A percentile compares a stretch with the other conserved stretches of the same genome.
Evolutionary conservation across 2,113 vertebrate genomes (phyloP).

Genomic region (Lophochroa leadbeateri): DNA sequence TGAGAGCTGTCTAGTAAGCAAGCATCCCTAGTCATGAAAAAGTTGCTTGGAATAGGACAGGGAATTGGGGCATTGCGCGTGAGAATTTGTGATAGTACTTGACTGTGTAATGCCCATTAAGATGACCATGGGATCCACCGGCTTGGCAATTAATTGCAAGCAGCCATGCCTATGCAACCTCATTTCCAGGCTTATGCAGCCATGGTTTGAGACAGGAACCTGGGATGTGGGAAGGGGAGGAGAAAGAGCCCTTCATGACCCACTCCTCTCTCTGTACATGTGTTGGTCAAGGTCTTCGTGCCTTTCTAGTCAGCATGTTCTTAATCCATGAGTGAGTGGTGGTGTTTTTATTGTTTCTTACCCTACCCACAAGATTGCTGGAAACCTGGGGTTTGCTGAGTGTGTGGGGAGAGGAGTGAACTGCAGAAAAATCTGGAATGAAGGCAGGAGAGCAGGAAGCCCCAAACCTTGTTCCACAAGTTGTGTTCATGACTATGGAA

Average conservation of each 20-base stretch:
- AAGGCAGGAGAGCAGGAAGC: background rate
- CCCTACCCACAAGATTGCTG: background rate
- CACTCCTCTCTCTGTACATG: background rate
- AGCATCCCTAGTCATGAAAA: background rate
- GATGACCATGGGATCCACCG: background rate
- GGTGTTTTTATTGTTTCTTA: background rate
- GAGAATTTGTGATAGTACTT: background rate
- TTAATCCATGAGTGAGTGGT: background rate
- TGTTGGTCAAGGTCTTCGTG: background rate
- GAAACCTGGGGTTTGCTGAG: background rate
- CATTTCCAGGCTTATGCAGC: background rate
- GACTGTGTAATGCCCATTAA: background rate
- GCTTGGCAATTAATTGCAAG: background rate
- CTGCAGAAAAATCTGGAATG: background rate
- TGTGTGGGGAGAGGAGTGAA: background rate
- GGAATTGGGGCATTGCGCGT: rapidly evolving
- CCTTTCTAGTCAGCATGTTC: background rate
- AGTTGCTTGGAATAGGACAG: background rate
- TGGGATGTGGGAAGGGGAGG: background rate
- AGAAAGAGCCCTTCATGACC: background rate
- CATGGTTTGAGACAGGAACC: background rate
- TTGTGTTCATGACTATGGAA: background rate
- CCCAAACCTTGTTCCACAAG: background rate
- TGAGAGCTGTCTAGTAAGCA: background rate
- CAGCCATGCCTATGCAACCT: background rate